Evolutionary conservation across 2,797 vertebrate species (phyloP).

Genomic region (Acestrorhynchus altus): DNA sequence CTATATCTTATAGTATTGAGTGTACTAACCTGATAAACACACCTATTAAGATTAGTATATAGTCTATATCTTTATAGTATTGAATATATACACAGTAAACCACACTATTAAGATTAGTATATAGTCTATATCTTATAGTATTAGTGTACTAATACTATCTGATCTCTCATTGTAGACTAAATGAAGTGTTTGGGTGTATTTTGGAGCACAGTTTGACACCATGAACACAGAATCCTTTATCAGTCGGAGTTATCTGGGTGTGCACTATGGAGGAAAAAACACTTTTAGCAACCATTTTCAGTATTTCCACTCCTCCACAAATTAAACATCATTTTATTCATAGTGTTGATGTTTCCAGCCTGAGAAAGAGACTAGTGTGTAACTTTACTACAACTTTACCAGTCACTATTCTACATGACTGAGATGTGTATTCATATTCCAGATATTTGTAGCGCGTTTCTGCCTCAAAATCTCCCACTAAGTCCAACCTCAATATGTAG

Average conservation of each 20-base stretch:
- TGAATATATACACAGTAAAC: no score
- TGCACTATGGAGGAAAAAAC: background rate
- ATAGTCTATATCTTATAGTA: no score
- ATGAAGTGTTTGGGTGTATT: background rate
- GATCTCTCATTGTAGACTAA: background rate
- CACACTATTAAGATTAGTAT: no score
- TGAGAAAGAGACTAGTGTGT: background rate
- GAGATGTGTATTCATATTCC: background rate
- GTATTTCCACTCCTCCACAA: background rate
- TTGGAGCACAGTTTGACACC: background rate
- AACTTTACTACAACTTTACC: background rate
- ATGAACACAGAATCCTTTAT: background rate
- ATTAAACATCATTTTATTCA: background rate
- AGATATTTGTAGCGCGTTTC: background rate
- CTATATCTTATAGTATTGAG: no score
- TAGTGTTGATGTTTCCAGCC: background rate
- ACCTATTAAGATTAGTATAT: no score
- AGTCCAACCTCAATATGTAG: conserved; percentile 34
- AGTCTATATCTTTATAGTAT: no score
- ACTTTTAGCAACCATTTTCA: background rate
- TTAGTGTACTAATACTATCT: background rate
- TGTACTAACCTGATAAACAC: no score
- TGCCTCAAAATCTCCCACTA: conserved; percentile 1
- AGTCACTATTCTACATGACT: background rate
- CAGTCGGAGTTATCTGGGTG: background rate